Evolutionary conservation across 2,888 invertebrate species (phyloP).

Genomic region (Leucophenga maculata): DNA sequence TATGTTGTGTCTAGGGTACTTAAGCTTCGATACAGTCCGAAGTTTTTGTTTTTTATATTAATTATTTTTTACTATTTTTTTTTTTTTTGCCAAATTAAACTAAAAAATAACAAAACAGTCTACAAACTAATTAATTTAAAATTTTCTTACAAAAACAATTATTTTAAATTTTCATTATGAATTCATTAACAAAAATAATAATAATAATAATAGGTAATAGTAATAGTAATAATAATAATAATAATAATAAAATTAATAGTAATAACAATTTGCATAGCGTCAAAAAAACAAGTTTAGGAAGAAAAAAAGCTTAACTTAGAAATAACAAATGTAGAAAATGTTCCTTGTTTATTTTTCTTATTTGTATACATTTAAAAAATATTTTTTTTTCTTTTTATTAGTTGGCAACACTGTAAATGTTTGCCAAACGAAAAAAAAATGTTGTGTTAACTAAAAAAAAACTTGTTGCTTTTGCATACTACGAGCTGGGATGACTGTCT

Average conservation of each 20-base stretch:
- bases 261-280: background rate
- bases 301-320: background rate
- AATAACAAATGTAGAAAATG: background rate
- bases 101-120: too few species aligned
- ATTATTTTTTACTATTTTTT: too few species aligned
- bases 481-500: too few species aligned
- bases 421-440: background rate
- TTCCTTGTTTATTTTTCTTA: constrained; percentile 22
- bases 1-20: too few species aligned
- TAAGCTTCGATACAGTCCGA: too few species aligned
- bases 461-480: background rate
- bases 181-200: too few species aligned
- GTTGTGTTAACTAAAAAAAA: background rate
- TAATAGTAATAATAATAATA: background rate
- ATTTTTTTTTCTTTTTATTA: constrained; percentile 23
- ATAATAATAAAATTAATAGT: background rate
- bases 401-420: constrained; percentile 15
- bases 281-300: background rate
- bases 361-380: constrained; percentile 32
- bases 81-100: too few species aligned
- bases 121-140: too few species aligned
- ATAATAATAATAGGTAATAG: too few species aligned
- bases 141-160: too few species aligned
- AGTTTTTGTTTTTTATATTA: too few species aligned
- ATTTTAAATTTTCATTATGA: too few species aligned